Evolutionary conservation across 2,888 invertebrate species (phyloP).

Genomic region (Ferrisia virgata): DNA sequence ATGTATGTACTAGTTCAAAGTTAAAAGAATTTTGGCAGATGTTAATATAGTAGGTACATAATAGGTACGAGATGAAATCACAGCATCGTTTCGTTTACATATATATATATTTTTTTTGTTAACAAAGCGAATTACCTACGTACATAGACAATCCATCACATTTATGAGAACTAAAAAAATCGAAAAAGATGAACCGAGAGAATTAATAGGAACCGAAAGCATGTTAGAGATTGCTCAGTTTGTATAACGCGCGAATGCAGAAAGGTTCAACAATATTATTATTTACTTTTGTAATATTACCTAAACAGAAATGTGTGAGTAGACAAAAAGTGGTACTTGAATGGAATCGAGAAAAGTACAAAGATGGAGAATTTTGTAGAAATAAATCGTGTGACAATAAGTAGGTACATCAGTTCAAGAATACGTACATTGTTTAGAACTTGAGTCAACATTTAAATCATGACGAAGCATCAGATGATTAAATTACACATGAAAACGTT

Average conservation of each 20-base stretch:
- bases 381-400: neutral
- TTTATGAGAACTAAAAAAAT: neutral
- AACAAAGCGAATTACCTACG: neutral
- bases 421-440: neutral
- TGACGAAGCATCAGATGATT: constrained; percentile 3
- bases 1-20: neutral
- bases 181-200: too few species aligned
- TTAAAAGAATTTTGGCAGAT: constrained; percentile 9
- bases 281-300: too few species aligned
- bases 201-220: neutral
- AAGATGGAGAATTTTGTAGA: neutral
- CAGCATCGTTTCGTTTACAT: neutral
- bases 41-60: too few species aligned
- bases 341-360: neutral
- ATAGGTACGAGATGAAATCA: constrained; percentile 6
- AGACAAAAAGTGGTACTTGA: neutral
- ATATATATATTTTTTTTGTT: neutral
- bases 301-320: neutral
- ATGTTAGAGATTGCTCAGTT: neutral
- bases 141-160: neutral
- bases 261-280: neutral
- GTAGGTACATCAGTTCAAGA: neutral
- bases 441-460: neutral
- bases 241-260: neutral
- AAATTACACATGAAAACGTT: neutral